phyloP scores from a whole-genome alignment of 2,797 vertebrate species.

The Enteromius mattozi region DNA sequence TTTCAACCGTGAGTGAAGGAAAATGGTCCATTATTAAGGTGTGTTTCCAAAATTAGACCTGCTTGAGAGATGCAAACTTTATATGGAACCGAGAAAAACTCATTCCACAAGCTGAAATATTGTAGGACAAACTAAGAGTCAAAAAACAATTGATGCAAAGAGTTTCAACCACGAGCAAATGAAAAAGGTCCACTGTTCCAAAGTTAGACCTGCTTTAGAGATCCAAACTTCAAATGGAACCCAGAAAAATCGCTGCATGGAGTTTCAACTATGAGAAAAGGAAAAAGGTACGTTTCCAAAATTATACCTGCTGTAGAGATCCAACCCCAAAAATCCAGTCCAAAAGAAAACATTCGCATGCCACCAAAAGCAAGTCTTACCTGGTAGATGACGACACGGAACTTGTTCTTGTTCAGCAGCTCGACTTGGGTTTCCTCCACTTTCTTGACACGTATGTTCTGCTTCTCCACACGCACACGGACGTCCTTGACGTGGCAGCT shows the following conservation, averaged over 20 bases:
- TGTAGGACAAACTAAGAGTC: not conserved
- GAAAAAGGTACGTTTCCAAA: not conserved
- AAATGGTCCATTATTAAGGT: not conserved
- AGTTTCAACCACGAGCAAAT: too few species aligned
- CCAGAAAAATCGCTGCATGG: not conserved
- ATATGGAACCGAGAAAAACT: not conserved
- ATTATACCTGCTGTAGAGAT: not conserved
- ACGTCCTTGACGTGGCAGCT: constrained; percentile 94
- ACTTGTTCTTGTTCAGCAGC: constrained; percentile 96
- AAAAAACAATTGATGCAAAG: not conserved
- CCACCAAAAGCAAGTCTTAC: constrained; percentile 68
- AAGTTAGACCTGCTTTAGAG: too few species aligned
- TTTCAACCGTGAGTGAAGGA: not conserved
- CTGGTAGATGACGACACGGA: constrained; percentile 97
- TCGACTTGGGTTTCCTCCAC: constrained; percentile 93
- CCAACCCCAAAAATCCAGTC: not conserved
- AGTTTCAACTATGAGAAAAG: not conserved
- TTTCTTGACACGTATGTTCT: constrained; percentile 86
- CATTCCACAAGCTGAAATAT: not conserved
- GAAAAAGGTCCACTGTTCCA: too few species aligned
- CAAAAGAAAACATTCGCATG: constrained; percentile 60
- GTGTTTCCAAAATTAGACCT: not conserved
- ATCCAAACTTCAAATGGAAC: too few species aligned
- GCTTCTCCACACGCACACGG: constrained; percentile 90
- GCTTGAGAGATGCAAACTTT: not conserved